Conservation (phyloP, 2,797 vertebrate species). For the Toxotes lorentzi region DNA sequence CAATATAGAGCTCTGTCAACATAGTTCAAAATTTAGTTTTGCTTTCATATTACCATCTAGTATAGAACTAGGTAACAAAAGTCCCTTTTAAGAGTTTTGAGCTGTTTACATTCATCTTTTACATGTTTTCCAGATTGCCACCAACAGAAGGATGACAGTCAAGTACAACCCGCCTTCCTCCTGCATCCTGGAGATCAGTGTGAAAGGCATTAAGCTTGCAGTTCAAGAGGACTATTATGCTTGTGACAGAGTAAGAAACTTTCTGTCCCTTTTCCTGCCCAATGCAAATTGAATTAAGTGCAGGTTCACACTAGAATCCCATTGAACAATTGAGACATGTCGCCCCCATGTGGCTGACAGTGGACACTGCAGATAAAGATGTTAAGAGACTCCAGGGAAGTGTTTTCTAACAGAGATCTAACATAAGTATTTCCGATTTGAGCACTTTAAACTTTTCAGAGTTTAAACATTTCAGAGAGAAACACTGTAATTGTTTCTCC, state of each 20-base stretch:
- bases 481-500: too few species aligned
- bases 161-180: slow-evolving; percentile 98
- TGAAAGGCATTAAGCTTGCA: slow-evolving; percentile 94
- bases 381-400: neutral
- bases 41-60: neutral
- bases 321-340: neutral
- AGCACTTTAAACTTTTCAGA: neutral
- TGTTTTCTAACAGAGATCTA: neutral
- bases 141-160: slow-evolving; percentile 96
- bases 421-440: neutral
- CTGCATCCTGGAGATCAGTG: slow-evolving; percentile 94
- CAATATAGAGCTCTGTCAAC: neutral
- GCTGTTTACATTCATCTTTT: neutral
- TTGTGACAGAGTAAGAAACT: slow-evolving; percentile 70
- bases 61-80: neutral
- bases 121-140: slow-evolving; percentile 90
- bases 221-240: slow-evolving; percentile 91
- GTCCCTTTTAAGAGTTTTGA: neutral
- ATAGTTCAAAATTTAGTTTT: neutral
- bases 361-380: slow-evolving; percentile 26
- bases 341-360: slow-evolving; percentile 54
- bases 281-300: neutral
- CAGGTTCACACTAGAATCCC: neutral
- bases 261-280: neutral
- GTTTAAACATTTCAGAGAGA: neutral